Evolutionary conservation across 1,140 invertebrate species (phyloP), one percentile per base, ranked within the genome.

Genomic region (Stegodyphus dumicola): DNA sequence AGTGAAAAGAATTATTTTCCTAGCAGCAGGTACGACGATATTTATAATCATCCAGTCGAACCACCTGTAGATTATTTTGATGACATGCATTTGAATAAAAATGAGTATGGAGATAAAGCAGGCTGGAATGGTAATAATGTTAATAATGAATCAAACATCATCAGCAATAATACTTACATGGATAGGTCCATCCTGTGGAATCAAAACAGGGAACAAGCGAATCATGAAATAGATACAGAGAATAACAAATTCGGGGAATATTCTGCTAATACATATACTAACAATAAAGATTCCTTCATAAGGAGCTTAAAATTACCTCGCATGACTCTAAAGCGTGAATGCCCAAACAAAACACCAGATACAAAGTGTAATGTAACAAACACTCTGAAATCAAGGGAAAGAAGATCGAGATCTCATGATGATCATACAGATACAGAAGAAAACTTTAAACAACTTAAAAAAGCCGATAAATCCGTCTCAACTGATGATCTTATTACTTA

Each of bases 31-130:
- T 71, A 51, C n/a, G 10, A 71, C 10, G 6, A 51, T 71, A 11
- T 18, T 6, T 18, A 71, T 51, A 49, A 83, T 10, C 71, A 54
- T 15, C 80, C 80, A 9, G 5, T 53, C 54, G 80, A 83, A 65
- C 80, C 80, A 18, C 80, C 80, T 13, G 51, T 75, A 51, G 80
- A 83, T 75, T 83, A 83, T 54, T 83, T 75, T 67, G 49, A 83
- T 53, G 80, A 83, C 33, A 66, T 53, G 60, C 11, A 73, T 66
- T 13, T 66, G 10, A 17, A 15, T 54, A 54, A 56, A 52, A 83
- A 67, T 75, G 53, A 33, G 17, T 18, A 67, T 67, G 13, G n/a
- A 33, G 17, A 13, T 7, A 75, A 79, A 51, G 56, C 80, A 75
- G 17, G 15, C 1, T 60, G 15, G 56, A 33, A 15, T 66, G 70